Conservation (phyloP, 2,113 vertebrate species). For the Nycticryphes semicollaris region DNA sequence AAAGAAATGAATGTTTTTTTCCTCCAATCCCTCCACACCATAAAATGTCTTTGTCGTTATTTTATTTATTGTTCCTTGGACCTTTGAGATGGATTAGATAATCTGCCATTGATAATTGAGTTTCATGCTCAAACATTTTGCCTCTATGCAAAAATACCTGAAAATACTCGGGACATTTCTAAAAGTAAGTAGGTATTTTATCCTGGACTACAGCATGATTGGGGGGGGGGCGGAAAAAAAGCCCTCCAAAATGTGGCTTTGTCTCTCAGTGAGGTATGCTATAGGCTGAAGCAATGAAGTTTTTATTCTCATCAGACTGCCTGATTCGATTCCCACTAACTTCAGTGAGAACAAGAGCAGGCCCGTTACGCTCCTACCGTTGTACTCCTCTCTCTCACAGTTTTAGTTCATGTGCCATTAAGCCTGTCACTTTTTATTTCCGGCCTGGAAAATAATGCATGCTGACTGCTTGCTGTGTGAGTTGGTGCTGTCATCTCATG, state of each 20-base stretch:
- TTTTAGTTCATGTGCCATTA: not conserved
- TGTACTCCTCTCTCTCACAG: not conserved
- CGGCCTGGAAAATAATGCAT: not conserved
- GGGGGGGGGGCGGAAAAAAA: not conserved
- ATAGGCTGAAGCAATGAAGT: not conserved
- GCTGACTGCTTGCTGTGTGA: not conserved
- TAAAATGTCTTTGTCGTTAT: not conserved
- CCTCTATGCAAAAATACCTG: not conserved
- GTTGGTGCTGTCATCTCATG: not conserved
- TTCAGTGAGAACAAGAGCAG: not conserved
- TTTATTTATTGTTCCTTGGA: not conserved
- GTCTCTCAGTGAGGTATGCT: not conserved
- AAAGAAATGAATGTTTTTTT: not conserved
- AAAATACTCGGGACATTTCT: not conserved
- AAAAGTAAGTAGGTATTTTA: not conserved
- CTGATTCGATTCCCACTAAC: not conserved
- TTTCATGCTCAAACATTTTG: not conserved
- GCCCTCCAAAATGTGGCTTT: not conserved
- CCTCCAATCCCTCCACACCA: not conserved
- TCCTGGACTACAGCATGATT: not conserved
- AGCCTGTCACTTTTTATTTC: not conserved
- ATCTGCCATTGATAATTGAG: not conserved
- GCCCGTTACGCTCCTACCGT: not conserved
- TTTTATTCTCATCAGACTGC: not conserved
- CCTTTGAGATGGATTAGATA: not conserved